Evolutionary conservation across 2,888 invertebrate species (phyloP), one percentile per base, ranked within the genome.

Genomic region (Acanthosoma haemorrhoidale): DNA sequence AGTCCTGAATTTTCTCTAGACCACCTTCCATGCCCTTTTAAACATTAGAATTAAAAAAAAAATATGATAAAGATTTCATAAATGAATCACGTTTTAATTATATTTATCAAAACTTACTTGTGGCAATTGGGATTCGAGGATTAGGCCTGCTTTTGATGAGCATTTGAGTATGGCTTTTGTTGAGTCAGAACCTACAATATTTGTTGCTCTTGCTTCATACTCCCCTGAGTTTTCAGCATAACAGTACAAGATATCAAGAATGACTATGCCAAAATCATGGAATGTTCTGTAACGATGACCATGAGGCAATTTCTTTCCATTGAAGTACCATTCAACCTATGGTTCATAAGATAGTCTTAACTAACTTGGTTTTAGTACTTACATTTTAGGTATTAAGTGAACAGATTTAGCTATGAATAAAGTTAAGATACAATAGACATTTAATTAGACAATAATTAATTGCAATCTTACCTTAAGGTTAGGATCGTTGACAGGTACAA

Each of bases 201-300:
- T 96, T 18, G 88, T 87, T 38, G 96, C 96, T 77, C 94, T 86
- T 79, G 96, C 96, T 82, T 96, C 95, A 79, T 96, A 96, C 71
- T 88, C 88, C 64, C 96, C 96, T 57, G 93, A 93, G 80, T 96
- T 96, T 82, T 96, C 95, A 81, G 95, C 96, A 79, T 96, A 96
- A 78, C 95, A 96, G 78, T 96, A 96, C 38, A 95, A 81, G 76
- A 97, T 96, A 78, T 96, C 96, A 78, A 97, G 84, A 76, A 96
- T 95, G 61, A 96, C 96, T 78, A 95, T 93, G 72, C 96, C 96
- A 80, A 97, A 97, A 79, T 97, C 96, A 79, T 96, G 94, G 89
- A 96, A 95, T 69, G 96, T 96, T 76, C 96, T 88, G 81, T 96
- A 98, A 75, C 98, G 88, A 80, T 97, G 96, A 64, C 97, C 98